A percentile compares a stretch with the other conserved stretches of the same genome.
Evolutionary conservation across 2,113 vertebrate genomes (phyloP).

Genomic region (Syrmaticus mikado): DNA sequence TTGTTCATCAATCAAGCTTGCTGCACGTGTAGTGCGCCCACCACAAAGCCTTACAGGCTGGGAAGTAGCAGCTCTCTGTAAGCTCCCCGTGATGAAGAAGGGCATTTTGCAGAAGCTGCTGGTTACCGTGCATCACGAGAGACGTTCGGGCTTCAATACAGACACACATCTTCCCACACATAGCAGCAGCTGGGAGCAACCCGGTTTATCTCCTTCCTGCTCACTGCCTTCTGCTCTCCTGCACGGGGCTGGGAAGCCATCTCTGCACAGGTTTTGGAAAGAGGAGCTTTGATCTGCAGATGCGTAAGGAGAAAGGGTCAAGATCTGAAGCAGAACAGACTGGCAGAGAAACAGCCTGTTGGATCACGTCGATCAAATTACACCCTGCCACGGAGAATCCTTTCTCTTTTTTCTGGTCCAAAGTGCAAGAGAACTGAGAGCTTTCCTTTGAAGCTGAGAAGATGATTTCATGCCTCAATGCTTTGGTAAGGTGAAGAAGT

Average conservation of each 20-base stretch:
- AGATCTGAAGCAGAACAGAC: background rate
- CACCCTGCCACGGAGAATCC: background rate
- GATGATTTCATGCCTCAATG: slow-evolving; percentile 10
- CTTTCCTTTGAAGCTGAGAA: slow-evolving; percentile 33
- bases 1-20: background rate
- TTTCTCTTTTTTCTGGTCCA: background rate
- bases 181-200: slow-evolving; percentile 21
- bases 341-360: slow-evolving; percentile 3
- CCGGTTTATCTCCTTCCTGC: background rate
- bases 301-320: slow-evolving; percentile 22
- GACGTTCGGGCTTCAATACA: background rate
- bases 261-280: background rate
- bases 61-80: background rate
- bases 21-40: accelerated
- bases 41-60: background rate
- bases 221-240: background rate
- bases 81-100: background rate
- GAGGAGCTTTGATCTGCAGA: slow-evolving; percentile 51
- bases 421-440: background rate
- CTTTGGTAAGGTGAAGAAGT: background rate
- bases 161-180: background rate
- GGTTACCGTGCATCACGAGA: background rate
- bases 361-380: slow-evolving; percentile 25
- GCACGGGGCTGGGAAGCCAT: background rate
- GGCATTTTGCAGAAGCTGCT: background rate